These are phyloP conservation scores for Augochlorella aurata DNA, from an alignment of 2,888 invertebrate genomes.

Conservation along the genomic window DNA sequence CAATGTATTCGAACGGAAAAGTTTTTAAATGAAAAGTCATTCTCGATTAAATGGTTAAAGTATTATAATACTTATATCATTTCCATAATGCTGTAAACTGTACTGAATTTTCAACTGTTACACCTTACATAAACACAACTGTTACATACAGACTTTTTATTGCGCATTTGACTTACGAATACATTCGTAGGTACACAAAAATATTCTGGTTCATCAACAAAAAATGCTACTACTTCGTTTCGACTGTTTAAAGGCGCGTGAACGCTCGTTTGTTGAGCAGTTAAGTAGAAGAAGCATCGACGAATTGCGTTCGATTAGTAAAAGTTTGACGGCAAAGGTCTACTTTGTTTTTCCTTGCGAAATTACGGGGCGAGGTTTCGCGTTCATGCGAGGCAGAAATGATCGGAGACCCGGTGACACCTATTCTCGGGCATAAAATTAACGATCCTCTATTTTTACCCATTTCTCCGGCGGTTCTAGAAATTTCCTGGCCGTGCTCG, in stretches of 20 bases:
- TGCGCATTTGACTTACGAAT: too few species aligned
- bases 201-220: too few species aligned
- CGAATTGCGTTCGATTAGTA: constrained; percentile 31
- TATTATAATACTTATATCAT: too few species aligned
- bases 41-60: too few species aligned
- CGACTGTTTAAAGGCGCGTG: background rate
- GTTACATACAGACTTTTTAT: too few species aligned
- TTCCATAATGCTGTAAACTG: too few species aligned
- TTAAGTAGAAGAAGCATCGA: background rate
- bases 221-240: too few species aligned
- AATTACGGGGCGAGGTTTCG: constrained; percentile 14
- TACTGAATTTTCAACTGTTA: too few species aligned
- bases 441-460: constrained; percentile 51
- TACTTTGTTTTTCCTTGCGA: constrained; percentile 16
- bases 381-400: constrained; percentile 14
- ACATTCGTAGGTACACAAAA: too few species aligned
- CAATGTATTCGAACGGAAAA: too few species aligned
- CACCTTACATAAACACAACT: too few species aligned
- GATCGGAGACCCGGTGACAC: constrained; percentile 5
- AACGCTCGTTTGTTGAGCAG: background rate
- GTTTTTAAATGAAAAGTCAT: too few species aligned
- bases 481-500: background rate
- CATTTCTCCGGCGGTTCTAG: constrained; percentile 17
- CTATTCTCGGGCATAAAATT: constrained; percentile 39
- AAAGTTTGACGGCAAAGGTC: constrained; percentile 3